Conservation (phyloP, 2,888 invertebrate genomes). For the Tolmerus cingulatus region DNA sequence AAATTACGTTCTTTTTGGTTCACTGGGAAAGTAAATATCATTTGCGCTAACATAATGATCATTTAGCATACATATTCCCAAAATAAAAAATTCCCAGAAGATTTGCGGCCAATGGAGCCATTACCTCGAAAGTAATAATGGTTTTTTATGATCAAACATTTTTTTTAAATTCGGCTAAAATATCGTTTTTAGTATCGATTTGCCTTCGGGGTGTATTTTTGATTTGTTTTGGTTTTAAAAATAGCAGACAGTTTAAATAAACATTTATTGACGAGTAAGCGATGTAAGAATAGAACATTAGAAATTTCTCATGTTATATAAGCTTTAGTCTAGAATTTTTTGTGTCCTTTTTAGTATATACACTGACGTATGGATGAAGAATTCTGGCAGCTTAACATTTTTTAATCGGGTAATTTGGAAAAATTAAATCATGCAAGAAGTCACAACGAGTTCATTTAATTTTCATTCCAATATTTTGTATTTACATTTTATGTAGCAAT, state of each 20-base stretch:
- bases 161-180: neutral
- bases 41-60: neutral
- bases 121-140: neutral
- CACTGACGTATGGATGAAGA: neutral
- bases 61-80: neutral
- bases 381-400: neutral
- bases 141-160: neutral
- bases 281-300: neutral
- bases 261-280: neutral
- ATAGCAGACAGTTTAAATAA: neutral
- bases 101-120: neutral
- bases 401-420: neutral
- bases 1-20: neutral
- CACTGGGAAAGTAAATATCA: neutral
- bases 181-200: neutral
- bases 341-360: neutral
- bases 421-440: neutral
- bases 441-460: neutral
- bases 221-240: neutral
- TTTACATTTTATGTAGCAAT: too few relatives aligned
- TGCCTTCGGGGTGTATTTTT: neutral
- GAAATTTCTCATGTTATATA: neutral
- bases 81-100: neutral
- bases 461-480: too few relatives aligned
- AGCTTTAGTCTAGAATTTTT: neutral